Percentiles rank a stretch among this genome's conserved stretches.
Evolutionary conservation across 2,797 vertebrate genomes (phyloP).

Genomic region (Harpagifer antarcticus): DNA sequence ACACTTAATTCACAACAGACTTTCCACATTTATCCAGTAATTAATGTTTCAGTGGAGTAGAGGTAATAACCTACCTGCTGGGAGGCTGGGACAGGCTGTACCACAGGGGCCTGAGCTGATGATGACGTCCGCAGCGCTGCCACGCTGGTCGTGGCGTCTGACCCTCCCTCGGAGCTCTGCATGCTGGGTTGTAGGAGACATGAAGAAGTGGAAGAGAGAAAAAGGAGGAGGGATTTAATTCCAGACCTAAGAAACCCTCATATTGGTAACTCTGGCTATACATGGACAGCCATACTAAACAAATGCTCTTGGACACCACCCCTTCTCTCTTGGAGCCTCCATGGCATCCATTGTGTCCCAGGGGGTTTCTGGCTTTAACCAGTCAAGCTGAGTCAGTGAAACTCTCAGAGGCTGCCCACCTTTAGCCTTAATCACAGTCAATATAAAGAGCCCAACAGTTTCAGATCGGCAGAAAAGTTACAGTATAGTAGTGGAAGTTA

Average conservation of each 20-base stretch:
- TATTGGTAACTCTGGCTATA: not conserved
- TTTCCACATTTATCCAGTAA: slow-evolving; percentile 17
- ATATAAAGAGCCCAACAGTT: slow-evolving; percentile 48
- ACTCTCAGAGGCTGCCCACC: slow-evolving; percentile 47
- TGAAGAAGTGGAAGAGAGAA: slow-evolving; percentile 21
- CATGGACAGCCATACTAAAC: slow-evolving; percentile 32
- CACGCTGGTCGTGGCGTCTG: slow-evolving; percentile 90
- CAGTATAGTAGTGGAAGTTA: slow-evolving; percentile 54
- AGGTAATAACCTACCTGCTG: slow-evolving; percentile 89
- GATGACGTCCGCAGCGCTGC: slow-evolving; percentile 88
- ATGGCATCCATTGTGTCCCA: slow-evolving; percentile 31
- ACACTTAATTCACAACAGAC: slow-evolving; percentile 17
- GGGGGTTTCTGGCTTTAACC: slow-evolving; percentile 46
- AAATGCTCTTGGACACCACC: slow-evolving; percentile 31
- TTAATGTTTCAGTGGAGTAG: slow-evolving; percentile 14
- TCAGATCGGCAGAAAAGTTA: slow-evolving; percentile 51
- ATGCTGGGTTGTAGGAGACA: slow-evolving; percentile 83
- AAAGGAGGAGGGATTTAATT: slow-evolving; percentile 10
- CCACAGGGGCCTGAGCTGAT: slow-evolving; percentile 91
- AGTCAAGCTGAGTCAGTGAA: slow-evolving; percentile 65
- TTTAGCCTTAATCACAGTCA: slow-evolving; percentile 62
- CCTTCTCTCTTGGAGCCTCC: slow-evolving; percentile 31
- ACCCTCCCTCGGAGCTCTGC: slow-evolving; percentile 94
- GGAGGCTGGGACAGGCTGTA: slow-evolving; percentile 94
- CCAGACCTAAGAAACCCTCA: slow-evolving; percentile 20